Percentiles rank a stretch among this genome's conserved stretches.
Conservation (phyloP, 2,797 vertebrate genomes). For the Falco rusticolus region DNA sequence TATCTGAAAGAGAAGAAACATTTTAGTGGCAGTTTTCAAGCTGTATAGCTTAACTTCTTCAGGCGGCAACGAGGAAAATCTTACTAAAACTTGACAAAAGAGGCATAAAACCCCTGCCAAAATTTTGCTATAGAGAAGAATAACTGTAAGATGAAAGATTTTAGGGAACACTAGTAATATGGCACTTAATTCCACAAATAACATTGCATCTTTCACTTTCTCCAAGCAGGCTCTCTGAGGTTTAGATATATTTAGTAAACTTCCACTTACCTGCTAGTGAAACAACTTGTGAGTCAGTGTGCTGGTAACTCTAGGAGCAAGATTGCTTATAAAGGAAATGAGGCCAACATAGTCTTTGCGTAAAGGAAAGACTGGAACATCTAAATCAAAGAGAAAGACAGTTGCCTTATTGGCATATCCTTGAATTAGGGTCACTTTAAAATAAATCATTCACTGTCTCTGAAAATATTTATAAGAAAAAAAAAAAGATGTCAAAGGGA, state of each 20-base stretch:
- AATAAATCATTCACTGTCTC: constrained; percentile 36
- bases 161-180: background rate
- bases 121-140: background rate
- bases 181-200: background rate
- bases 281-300: constrained; percentile 6
- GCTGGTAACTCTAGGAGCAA: background rate
- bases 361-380: constrained; percentile 54
- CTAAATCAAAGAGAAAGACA: constrained; percentile 71
- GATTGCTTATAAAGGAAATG: constrained; percentile 55
- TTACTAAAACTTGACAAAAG: background rate
- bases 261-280: constrained; percentile 71
- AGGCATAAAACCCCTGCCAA: background rate
- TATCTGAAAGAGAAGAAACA: background rate
- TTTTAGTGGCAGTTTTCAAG: background rate
- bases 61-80: background rate
- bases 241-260: constrained; percentile 36
- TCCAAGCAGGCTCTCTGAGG: background rate
- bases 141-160: background rate
- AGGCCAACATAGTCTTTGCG: constrained; percentile 59
- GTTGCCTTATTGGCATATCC: constrained; percentile 65
- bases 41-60: background rate
- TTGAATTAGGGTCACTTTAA: constrained; percentile 62
- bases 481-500: background rate
- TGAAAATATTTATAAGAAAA: background rate
- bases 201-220: background rate